phyloP scores from a whole-genome alignment of 1,140 invertebrate species.

The Drosophila trapezifrons region DNA sequence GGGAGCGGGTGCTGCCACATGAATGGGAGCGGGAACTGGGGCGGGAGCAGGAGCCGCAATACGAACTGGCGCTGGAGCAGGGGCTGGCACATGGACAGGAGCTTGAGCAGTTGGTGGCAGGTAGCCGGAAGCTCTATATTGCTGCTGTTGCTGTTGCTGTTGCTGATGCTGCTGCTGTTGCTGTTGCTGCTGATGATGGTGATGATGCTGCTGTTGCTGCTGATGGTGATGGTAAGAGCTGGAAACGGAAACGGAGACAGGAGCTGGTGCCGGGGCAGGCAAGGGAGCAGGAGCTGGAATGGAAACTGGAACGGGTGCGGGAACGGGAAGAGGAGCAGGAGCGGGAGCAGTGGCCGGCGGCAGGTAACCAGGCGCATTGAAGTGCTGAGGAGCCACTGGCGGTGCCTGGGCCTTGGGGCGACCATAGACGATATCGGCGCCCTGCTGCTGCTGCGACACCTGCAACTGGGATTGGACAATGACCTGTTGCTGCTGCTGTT shows the following conservation, averaged over 20 bases:
- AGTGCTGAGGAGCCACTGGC: constrained; percentile 24
- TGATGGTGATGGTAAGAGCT: constrained; percentile 10
- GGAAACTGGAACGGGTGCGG: constrained; percentile 5
- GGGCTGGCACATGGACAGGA: too few relatives aligned
- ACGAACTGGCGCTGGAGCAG: not conserved
- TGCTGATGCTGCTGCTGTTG: constrained; percentile 4
- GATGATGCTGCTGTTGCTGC: constrained; percentile 6
- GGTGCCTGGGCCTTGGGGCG: constrained; percentile 28
- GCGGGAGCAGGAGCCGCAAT: constrained; percentile 23
- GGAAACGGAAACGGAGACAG: constrained; percentile 16
- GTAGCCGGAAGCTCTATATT: constrained; percentile 30
- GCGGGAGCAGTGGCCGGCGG: constrained; percentile 17
- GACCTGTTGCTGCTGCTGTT: constrained; percentile 46
- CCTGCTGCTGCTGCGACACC: constrained; percentile 49
- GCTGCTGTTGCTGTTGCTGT: constrained; percentile 12
- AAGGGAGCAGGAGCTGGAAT: constrained; percentile 25
- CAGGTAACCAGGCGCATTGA: constrained; percentile 33
- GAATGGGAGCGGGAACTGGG: constrained; percentile 13
- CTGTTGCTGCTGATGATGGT: constrained; percentile 6
- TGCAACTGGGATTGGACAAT: constrained; percentile 44
- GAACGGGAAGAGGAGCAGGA: not conserved
- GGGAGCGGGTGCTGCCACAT: constrained; percentile 4
- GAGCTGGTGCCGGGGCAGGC: constrained; percentile 2
- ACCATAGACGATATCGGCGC: constrained; percentile 32
- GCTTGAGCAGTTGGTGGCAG: constrained; percentile 22